Conservation (phyloP, 2,888 invertebrate species). For the Lasiommata megera region DNA sequence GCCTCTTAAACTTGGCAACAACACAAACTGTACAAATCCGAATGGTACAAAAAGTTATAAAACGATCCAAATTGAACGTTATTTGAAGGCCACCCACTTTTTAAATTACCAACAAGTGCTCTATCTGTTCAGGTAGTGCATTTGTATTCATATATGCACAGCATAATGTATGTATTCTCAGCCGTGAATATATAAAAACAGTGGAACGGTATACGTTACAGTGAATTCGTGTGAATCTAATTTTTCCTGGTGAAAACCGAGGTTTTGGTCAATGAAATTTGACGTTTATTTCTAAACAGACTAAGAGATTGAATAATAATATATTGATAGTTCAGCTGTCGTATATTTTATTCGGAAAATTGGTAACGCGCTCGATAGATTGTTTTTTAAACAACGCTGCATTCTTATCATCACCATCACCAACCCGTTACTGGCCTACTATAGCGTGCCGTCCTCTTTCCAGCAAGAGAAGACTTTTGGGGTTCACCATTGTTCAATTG, state of each 20-base stretch:
- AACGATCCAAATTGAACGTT: neutral
- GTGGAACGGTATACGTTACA: neutral
- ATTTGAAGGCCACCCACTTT: slow-evolving; percentile 27
- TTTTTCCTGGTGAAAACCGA: neutral
- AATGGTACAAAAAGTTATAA: slow-evolving; percentile 6
- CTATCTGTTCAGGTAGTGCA: slow-evolving; percentile 20
- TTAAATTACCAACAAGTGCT: slow-evolving; percentile 15
- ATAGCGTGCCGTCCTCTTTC: too few species aligned
- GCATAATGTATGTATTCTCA: neutral
- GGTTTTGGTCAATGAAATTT: neutral
- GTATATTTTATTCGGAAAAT: too few species aligned
- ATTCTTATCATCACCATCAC: too few species aligned
- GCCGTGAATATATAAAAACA: neutral
- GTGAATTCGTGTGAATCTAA: neutral
- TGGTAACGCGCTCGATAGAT: too few species aligned
- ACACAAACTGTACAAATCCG: neutral
- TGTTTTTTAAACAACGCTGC: too few species aligned
- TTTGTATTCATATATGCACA: neutral
- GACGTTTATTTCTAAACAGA: too few species aligned
- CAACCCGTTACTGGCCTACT: too few species aligned
- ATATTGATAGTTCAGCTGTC: too few species aligned
- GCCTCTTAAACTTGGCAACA: neutral
- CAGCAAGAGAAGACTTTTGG: too few species aligned
- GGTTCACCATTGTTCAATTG: too few species aligned
- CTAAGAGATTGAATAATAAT: too few species aligned